Conservation (phyloP, 2,113 vertebrate genomes). For the Papio anubis region DNA sequence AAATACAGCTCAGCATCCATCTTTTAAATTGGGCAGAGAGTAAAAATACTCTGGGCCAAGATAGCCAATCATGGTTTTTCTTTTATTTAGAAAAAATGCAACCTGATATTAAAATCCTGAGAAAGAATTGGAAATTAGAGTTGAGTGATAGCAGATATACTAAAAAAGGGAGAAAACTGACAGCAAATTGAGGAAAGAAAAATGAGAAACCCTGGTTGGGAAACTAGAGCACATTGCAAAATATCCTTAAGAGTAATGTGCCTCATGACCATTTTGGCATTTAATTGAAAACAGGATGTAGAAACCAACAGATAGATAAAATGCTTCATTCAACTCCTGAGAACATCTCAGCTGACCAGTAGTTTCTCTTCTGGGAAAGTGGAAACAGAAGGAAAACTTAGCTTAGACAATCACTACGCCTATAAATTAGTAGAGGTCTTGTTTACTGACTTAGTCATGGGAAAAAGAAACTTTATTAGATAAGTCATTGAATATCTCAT, state of each 20-base stretch:
- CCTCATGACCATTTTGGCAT: background rate
- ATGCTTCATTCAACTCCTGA: background rate
- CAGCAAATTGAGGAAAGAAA: conserved; percentile 23
- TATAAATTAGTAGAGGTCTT: background rate
- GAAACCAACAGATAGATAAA: conserved; percentile 1
- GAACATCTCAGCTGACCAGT: background rate
- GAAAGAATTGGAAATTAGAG: conserved; percentile 20
- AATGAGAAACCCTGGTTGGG: background rate
- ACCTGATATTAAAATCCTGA: background rate
- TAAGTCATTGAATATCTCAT: background rate
- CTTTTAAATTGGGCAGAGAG: conserved; percentile 3
- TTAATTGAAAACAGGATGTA: conserved; percentile 33
- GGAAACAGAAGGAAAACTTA: background rate
- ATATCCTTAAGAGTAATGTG: conserved; percentile 33
- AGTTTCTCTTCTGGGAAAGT: background rate
- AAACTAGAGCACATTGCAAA: conserved; percentile 41
- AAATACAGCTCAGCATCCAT: background rate
- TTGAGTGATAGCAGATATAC: conserved; percentile 26
- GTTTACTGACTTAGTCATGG: background rate
- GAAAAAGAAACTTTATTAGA: background rate
- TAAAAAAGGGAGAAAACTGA: background rate
- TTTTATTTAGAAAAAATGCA: conserved; percentile 18
- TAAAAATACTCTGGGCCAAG: conserved; percentile 3
- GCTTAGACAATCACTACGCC: background rate
- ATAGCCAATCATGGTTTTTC: conserved; percentile 2